Evolutionary conservation across 2,797 vertebrate species (phyloP), one percentile per base, ranked within the genome.

Genomic region (Coccyzus lansbergi): DNA sequence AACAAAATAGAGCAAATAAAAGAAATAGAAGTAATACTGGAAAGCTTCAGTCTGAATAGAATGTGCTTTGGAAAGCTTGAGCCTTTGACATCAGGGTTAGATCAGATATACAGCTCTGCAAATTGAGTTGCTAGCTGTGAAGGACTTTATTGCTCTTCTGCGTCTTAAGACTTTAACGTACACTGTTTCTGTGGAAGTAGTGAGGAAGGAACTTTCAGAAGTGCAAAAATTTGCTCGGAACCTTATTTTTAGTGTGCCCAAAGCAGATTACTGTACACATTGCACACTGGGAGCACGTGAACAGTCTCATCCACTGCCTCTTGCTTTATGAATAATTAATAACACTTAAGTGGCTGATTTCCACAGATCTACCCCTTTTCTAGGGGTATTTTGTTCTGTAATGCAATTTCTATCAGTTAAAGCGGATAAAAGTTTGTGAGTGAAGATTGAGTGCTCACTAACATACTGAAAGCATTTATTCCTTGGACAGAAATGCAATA

Each of bases 271-370:
- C 24, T 20, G 20, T 67, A 56, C 71, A n/a, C 51, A 19, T 10
- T 88, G 58, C 34, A 25, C 51, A 10, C 79, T 70, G 16, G 7
- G 49, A 84, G 83, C 86, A 60, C 0, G 2, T 64, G 88, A 93
- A 78, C 40, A 46, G 64, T 67, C 86, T 96, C 68, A 75, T 85
- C 68, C n/a, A 31, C 75, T 87, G 75, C 58, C 38, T 94, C 64
- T 90, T 91, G 65, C 53, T 22, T 88, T 88, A 90, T 93, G 84
- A 95, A 95, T 92, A 83, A 84, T 84, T 93, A 85, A 90, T 94
- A 82, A 49, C 6, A 26, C 33, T 80, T 74, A 90, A 92, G 71
- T 88, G 67, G 75, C 36, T 93, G 90, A 82, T 82, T 91, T 86
- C 38, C 88, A 75, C 44, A 83, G 80, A 83, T 74, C 69, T 63